Conservation (phyloP, 2,888 invertebrate genomes). For the Doris montereyensis region DNA sequence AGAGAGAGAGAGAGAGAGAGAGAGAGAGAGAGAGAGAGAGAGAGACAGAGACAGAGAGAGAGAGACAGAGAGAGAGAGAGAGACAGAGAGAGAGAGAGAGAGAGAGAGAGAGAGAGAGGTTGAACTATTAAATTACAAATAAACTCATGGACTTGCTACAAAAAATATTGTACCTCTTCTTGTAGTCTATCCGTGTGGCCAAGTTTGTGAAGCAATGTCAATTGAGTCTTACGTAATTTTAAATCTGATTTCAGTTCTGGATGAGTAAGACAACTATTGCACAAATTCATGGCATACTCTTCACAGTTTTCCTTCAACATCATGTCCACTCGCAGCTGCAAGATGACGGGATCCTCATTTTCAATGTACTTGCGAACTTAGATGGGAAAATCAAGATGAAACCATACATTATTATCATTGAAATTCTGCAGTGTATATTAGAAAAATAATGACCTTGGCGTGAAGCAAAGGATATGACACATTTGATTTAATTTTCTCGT, state of each 20-base stretch:
- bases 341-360: constrained; percentile 60
- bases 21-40: not conserved
- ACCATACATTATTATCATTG: not conserved
- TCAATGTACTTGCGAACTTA: constrained; percentile 51
- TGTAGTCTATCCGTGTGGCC: constrained; percentile 62
- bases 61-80: not conserved
- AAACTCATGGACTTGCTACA: too few relatives aligned
- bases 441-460: too few relatives aligned
- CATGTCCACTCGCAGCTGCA: constrained; percentile 68
- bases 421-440: too few relatives aligned
- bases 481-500: too few relatives aligned
- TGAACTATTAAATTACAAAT: too few relatives aligned
- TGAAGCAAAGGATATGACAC: too few relatives aligned
- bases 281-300: constrained; percentile 70
- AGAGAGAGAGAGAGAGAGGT: too few relatives aligned
- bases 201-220: constrained; percentile 63
- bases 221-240: constrained; percentile 60
- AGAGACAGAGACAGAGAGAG: not conserved
- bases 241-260: constrained; percentile 60
- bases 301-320: constrained; percentile 70
- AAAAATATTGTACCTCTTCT: too few relatives aligned
- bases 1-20: not conserved
- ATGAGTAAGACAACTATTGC: constrained; percentile 65
- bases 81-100: too few relatives aligned
- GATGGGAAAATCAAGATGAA: not conserved